These are phyloP conservation scores for Habrosyne pyritoides DNA, from an alignment of 2,888 invertebrate genomes.

Conservation along the genomic window DNA sequence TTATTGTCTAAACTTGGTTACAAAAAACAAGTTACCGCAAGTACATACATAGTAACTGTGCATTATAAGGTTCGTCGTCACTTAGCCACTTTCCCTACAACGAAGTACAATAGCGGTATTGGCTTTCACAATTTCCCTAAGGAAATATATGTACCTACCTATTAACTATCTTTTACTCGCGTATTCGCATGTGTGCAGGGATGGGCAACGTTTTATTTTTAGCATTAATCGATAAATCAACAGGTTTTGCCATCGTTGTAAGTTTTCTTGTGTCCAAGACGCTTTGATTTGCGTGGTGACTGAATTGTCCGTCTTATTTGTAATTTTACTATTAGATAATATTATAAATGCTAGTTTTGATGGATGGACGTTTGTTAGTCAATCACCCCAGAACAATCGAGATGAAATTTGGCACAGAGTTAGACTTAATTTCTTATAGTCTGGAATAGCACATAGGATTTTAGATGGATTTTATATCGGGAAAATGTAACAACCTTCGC, in stretches of 20 bases:
- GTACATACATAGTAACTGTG: neutral
- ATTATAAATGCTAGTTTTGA: too few relatives aligned
- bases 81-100: neutral
- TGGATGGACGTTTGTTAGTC: too few relatives aligned
- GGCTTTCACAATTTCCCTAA: neutral
- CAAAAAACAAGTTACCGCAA: neutral
- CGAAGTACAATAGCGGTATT: neutral
- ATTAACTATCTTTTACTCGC: neutral
- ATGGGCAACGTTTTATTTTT: neutral
- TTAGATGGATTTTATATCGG: too few relatives aligned
- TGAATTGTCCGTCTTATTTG: neutral
- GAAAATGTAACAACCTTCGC: too few relatives aligned
- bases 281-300: neutral
- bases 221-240: slow-evolving; percentile 1
- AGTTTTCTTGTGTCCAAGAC: neutral
- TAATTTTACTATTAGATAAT: too few relatives aligned
- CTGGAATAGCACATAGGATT: too few relatives aligned
- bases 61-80: neutral
- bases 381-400: too few relatives aligned
- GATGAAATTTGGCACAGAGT: too few relatives aligned
- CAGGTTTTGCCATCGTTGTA: neutral
- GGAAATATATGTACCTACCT: neutral
- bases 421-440: too few relatives aligned
- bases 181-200: neutral
- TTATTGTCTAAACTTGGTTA: neutral